These are phyloP conservation scores for Dichetophora obliterata DNA, from an alignment of 2,888 invertebrate genomes.

Conservation along the genomic window DNA sequence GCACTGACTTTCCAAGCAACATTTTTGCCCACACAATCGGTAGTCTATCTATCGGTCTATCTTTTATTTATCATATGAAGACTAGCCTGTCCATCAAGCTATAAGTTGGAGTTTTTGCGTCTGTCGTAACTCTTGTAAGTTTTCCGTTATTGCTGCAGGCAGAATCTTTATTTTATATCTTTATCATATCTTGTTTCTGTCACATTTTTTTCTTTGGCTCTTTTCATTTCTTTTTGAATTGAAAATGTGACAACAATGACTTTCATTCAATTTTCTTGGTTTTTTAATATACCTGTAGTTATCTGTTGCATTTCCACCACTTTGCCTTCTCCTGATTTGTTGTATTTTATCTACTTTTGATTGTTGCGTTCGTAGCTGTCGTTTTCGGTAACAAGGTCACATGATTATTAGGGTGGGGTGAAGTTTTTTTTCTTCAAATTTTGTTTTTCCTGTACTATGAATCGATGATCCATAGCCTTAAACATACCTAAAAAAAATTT, in stretches of 20 bases:
- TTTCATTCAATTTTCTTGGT: slow-evolving; percentile 15
- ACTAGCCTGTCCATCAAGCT: not conserved
- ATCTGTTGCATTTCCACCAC: not conserved
- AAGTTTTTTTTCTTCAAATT: too few relatives aligned
- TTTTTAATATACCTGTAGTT: not conserved
- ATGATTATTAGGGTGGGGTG: too few relatives aligned
- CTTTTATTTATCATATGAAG: not conserved
- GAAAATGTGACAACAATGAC: not conserved
- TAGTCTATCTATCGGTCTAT: not conserved
- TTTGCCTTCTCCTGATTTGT: slow-evolving; percentile 3
- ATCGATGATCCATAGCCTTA: too few relatives aligned
- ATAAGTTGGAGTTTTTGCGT: not conserved
- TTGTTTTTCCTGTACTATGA: too few relatives aligned
- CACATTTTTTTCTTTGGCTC: not conserved
- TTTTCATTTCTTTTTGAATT: not conserved
- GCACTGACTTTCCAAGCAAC: not conserved
- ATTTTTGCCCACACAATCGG: slow-evolving; percentile 22
- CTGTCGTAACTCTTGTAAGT: not conserved
- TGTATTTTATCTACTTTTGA: not conserved
- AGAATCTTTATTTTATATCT: slow-evolving; percentile 32
- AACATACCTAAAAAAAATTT: too few relatives aligned
- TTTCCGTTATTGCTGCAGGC: slow-evolving; percentile 21
- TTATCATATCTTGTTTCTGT: slow-evolving; percentile 16
- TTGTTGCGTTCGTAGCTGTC: not conserved
- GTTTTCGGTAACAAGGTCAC: slow-evolving; percentile 36